Base-by-base conservation (phyloP, 2,113 vertebrate species). In the Chlorodrepanis virens region DNA sequence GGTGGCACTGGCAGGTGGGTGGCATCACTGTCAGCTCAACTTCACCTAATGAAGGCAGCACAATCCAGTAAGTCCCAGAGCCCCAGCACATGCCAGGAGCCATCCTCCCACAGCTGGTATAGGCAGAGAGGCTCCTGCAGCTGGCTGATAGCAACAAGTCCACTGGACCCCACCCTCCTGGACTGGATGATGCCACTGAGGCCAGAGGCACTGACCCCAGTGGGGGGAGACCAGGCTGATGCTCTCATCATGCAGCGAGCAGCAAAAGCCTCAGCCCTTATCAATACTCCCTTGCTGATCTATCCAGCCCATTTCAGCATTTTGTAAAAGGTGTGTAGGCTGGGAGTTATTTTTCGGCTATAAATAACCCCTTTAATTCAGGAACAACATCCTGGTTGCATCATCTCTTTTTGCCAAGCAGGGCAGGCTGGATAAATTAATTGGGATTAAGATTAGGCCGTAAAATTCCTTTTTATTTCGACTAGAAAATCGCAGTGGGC, bases 351-450 rank as follows among this genome's bases (percentile, higher is more conserved):
- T 94, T 90, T 44, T 2, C 2, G 2, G 2, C 84, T 90, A 71
- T 76, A 83, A 90, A 91, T 75, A 88, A 61, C 87, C 79, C 81
- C 90, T 94, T 45, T n/a, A 83, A 77, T 21, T 89, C 74, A 63
- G 57, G 60, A 96, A 81, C 84, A 90, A 87, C 94, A 15, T 47
- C 56, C 33, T 14, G 57, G 75, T 29, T 78, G 28, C 35, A 57
- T 82, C 0, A 47, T 42, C 53, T 44, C 76, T 42, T 71, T 81
- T 71, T 82, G 82, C 81, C 63, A 84, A 76, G 89, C 84, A 33
- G 79, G 87, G 75, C 91, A 87, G 79, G 77, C 92, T 63, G 65
- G 96, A 96, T 85, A 95, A 96, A 97, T 97, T 96, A 97, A 97
- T 83, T 93, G 80, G 52, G 81, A 77, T 91, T 96, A 96, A 97